Evolutionary conservation across 2,113 vertebrate species (phyloP).

Genomic region (Heterochromis multidens): DNA sequence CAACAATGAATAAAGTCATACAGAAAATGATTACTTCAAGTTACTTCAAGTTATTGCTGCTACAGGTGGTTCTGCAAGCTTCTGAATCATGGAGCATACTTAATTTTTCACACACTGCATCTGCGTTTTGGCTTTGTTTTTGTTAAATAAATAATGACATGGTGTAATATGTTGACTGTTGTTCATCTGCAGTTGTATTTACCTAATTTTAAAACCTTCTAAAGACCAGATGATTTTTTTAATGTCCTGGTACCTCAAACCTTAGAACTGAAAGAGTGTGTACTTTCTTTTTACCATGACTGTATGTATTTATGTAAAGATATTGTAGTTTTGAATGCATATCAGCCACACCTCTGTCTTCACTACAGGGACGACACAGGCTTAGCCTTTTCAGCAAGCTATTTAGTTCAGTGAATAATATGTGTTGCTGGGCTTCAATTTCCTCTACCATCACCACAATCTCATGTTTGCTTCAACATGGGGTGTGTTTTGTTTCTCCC

Average conservation of each 20-base stretch:
- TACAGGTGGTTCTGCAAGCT: no score
- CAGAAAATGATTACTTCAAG: no score
- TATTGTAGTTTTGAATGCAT: fast-evolving
- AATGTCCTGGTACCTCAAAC: neutral
- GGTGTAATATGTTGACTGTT: neutral
- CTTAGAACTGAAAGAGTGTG: neutral
- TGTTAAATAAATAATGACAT: no score
- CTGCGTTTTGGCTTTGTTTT: fast-evolving
- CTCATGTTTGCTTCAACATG: neutral
- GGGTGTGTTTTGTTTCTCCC: neutral
- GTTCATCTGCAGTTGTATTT: fast-evolving
- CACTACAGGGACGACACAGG: neutral
- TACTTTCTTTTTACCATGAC: neutral
- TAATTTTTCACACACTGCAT: no score
- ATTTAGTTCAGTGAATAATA: neutral
- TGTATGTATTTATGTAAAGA: neutral
- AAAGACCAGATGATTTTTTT: neutral
- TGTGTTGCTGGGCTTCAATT: neutral
- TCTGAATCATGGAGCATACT: no score
- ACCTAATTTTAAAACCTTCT: neutral
- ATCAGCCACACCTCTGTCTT: neutral
- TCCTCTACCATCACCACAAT: neutral
- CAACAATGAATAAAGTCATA: no score
- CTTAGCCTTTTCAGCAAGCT: neutral
- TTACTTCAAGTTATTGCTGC: no score